Evolutionary conservation across 1,140 invertebrate genomes (phyloP), one percentile per base, ranked within the genome.

Genomic region (Drosophila rhopaloa): DNA sequence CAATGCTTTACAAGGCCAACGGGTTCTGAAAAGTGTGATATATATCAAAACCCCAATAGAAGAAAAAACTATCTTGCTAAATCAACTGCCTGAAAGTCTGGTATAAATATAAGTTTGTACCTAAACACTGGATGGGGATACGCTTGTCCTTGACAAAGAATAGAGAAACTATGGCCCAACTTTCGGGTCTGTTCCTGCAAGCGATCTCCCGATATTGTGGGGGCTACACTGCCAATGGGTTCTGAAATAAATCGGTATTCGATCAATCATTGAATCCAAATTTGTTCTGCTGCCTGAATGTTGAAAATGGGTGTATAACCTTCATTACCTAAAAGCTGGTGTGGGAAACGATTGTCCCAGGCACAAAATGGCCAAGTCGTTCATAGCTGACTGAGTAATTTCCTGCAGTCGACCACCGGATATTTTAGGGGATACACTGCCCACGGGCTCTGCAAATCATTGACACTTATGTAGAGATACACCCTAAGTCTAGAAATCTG

Each of bases 161-260:
- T 93, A 35, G 94, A 93, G 71, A 94, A 93, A 56, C 93, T 90
- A 16, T 79, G 62, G 35, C 92, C 92, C 7, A 79, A 16, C 35
- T 67, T 66, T 51, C 93, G 89, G 54, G 91, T 86, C 54, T 93
- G 92, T 67, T 94, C 93, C 89, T 94, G 94, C 74, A 94, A 92
- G 50, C 93, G 93, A 92, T 92, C 93, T 44, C 94, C 94, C 19
- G 94, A 94, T 46, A 95, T 93, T 91, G 95, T 95, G 46, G 95
- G 95, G 32, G 94, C 93, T 75, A 95, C 93, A 90, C 95, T 95
- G 61, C 95, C 95, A 75, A 95, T 94, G 5, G 95, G 95, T 91
- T 96, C 95, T 96, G 92, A 41, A 86, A 85, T 16, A 41, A 14
- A 71, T 27, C 1, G 0, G 2, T 13, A 3, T 14, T 48, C 3